Percentiles rank a stretch among this genome's conserved stretches.
phyloP scores from a whole-genome alignment of 2,888 invertebrate genomes.

The Nemapogon koenigi region DNA sequence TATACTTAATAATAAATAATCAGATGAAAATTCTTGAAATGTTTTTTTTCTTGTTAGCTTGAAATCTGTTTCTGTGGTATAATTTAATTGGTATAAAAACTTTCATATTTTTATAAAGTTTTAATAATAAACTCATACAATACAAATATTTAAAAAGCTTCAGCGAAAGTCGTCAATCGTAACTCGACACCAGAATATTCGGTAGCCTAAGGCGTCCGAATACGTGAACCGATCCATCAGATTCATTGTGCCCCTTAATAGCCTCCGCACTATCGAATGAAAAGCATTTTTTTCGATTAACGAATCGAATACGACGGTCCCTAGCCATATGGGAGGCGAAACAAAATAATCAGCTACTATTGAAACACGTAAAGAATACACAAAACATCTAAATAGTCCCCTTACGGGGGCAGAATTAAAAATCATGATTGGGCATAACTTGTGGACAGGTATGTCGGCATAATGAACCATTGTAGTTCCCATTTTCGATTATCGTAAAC shows the following conservation, averaged over 20 bases:
- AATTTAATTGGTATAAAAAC: too few species aligned
- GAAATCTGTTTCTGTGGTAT: too few species aligned
- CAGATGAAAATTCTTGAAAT: too few species aligned
- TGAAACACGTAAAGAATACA: slow-evolving; percentile 21
- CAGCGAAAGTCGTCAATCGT: slow-evolving; percentile 4
- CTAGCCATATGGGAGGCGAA: slow-evolving; percentile 37
- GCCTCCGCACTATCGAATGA: slow-evolving; percentile 43
- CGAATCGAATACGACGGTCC: slow-evolving; percentile 42
- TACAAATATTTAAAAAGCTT: too few species aligned
- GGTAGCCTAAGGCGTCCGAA: slow-evolving; percentile 2
- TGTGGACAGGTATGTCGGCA: slow-evolving; percentile 28
- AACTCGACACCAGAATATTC: slow-evolving; percentile 5
- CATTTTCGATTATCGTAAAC: slow-evolving; percentile 53
- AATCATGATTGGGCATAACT: slow-evolving; percentile 50
- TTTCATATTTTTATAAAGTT: too few species aligned
- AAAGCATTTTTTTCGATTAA: slow-evolving; percentile 55
- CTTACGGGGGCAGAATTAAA: slow-evolving; percentile 37
- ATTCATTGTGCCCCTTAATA: slow-evolving; percentile 40
- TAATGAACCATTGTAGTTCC: slow-evolving; percentile 60
- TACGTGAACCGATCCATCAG: slow-evolving; percentile 29
- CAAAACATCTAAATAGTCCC: slow-evolving; percentile 10
- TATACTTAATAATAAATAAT: too few species aligned
- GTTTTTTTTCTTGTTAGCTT: too few species aligned
- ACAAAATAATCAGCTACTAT: slow-evolving; percentile 63
- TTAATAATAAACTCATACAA: too few species aligned